Evolutionary conservation across 2,888 invertebrate genomes (phyloP), one percentile per base, ranked within the genome.

Genomic region (Holacanthella duospinosa): DNA sequence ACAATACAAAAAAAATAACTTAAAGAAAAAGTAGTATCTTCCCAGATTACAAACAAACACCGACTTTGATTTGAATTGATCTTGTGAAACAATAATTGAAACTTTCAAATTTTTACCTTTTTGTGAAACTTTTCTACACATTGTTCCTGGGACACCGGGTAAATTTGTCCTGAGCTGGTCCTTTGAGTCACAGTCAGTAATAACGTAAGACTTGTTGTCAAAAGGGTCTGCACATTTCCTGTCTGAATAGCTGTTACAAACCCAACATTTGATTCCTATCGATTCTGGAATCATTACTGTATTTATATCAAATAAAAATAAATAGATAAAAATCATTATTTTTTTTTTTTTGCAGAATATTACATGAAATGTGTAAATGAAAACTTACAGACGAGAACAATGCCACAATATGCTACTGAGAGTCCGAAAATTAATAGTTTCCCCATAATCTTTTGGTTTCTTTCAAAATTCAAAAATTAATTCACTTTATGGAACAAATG

Each of bases 221-320:
- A 93, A 93, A 0, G 93, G 93, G 79, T 93, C 93, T 0, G 87
- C 86, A 75, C 93, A 93, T 79, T 91, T 89, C 1, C 91, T 89
- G 78, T 93, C 93, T 62, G 84, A 85, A 75, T 88, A 89, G 0
- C 92, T 93, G 68, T 91, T 85, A 75, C 93, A 93, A 60, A 86
- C 87, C 92, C 92, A 93, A 75, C 93, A 93, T 80, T 93, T 92
- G 60, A 82, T 79, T 4, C 55, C 55, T 12, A 55, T 48, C 4
- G 48, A 48, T 21, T 48, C 48, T 4, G 48, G 48, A 21, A 48
- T 4, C 6, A 21, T 48, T 21, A 48, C 48, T 48, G 21, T 6
- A 36, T n/a, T n/a, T n/a, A n/a, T n/a, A n/a, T n/a, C n/a, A n/a
- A n/a, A n/a, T n/a, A n/a, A n/a, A n/a, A n/a, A n/a, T n/a, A n/a